These are phyloP conservation scores for Orthosia incerta DNA, from an alignment of 2,888 invertebrate species.

Conservation along the genomic window DNA sequence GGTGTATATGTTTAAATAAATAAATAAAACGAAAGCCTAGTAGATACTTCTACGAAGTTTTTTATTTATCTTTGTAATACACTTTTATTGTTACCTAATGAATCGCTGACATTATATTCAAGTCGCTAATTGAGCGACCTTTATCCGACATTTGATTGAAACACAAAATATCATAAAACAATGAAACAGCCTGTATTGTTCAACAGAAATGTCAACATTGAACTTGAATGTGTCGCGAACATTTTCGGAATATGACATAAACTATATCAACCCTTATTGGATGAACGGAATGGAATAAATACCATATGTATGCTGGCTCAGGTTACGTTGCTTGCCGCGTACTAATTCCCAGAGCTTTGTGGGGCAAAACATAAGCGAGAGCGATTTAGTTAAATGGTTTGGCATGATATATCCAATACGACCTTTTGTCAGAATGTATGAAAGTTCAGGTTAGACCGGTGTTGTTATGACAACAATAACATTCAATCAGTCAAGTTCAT, in stretches of 20 bases:
- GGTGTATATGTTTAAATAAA: no score
- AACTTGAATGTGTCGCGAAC: slow-evolving; percentile 78
- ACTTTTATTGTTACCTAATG: slow-evolving; percentile 60
- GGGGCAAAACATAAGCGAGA: slow-evolving; percentile 61
- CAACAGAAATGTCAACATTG: slow-evolving; percentile 89
- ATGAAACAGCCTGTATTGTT: slow-evolving; percentile 84
- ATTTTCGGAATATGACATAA: slow-evolving; percentile 88
- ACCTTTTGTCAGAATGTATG: slow-evolving; percentile 34
- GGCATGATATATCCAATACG: background rate
- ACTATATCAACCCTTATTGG: slow-evolving; percentile 87
- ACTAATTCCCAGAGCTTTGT: slow-evolving; percentile 79
- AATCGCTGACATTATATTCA: slow-evolving; percentile 72
- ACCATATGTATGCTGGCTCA: slow-evolving; percentile 87
- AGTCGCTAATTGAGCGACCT: slow-evolving; percentile 73
- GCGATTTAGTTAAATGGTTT: slow-evolving; percentile 41
- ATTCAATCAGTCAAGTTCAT: slow-evolving; percentile 79
- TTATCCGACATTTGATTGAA: slow-evolving; percentile 77
- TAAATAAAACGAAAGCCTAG: no score
- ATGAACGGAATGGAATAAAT: slow-evolving; percentile 86
- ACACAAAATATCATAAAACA: slow-evolving; percentile 76
- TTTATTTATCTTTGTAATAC: slow-evolving; percentile 12
- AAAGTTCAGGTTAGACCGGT: slow-evolving; percentile 66
- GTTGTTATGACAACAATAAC: slow-evolving; percentile 71
- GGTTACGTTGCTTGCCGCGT: slow-evolving; percentile 83
- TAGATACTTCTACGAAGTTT: no score